Evolutionary conservation across 2,113 vertebrate species (phyloP).

Genomic region (Boleophthalmus pectinirostris): DNA sequence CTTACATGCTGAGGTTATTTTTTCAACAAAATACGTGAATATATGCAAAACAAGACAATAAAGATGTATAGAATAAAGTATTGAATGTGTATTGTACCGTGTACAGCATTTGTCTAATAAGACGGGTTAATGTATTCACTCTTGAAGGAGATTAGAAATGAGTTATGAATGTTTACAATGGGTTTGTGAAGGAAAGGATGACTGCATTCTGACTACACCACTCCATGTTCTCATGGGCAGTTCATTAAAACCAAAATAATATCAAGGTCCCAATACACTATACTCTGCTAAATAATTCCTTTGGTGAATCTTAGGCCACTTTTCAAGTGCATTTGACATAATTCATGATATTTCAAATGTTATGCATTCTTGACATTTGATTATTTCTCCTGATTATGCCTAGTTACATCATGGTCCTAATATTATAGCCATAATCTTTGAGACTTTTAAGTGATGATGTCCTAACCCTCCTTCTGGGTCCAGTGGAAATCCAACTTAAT

Average conservation of each 20-base stretch:
- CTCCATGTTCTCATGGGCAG: conserved; percentile 22
- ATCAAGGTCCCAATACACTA: not conserved
- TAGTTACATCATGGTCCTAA: conserved; percentile 22
- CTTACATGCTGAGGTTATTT: conserved; percentile 82
- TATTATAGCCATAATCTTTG: conserved; percentile 62
- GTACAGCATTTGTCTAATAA: conserved; percentile 71
- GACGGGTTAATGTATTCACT: conserved; percentile 74
- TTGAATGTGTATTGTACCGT: conserved; percentile 78
- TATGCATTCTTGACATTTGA: not conserved
- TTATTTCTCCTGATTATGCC: not conserved
- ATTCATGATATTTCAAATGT: not conserved
- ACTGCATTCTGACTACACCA: conserved; percentile 34
- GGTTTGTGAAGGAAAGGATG: conserved; percentile 50
- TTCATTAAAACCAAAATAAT: conserved; percentile 61
- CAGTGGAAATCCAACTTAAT: not conserved
- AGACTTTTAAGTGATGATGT: not conserved
- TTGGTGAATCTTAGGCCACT: not conserved
- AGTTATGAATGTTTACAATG: conserved; percentile 71
- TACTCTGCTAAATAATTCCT: not conserved
- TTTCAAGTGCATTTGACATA: not conserved
- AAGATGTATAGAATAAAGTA: conserved; percentile 77
- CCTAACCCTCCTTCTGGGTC: not conserved
- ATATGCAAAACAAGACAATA: conserved; percentile 79
- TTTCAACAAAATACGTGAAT: conserved; percentile 74
- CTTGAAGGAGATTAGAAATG: conserved; percentile 51